phyloP scores from a whole-genome alignment of 1,140 invertebrate species.

The Scaptomyza pallida region DNA sequence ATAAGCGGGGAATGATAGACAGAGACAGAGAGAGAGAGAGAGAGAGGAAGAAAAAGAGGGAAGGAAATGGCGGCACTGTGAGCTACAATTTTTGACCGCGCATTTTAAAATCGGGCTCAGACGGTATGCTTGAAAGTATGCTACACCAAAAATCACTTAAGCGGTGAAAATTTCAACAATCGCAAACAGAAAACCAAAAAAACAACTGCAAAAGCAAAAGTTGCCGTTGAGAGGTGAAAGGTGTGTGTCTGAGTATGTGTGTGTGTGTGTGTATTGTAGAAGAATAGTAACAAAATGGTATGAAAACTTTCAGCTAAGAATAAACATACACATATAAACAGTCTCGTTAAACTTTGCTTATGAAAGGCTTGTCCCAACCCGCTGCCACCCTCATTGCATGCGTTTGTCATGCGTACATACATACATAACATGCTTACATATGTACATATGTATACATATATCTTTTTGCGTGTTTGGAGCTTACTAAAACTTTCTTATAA shows the following conservation, averaged over 20 bases:
- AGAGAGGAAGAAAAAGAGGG: background rate
- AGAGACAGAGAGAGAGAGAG: background rate
- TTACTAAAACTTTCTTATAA: constrained; percentile 7
- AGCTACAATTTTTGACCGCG: constrained; percentile 40
- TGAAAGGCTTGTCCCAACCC: background rate
- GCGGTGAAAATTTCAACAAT: constrained; percentile 60
- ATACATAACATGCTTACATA: too few species aligned
- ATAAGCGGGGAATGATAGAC: too few species aligned
- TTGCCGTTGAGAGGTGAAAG: constrained; percentile 46
- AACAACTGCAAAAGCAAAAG: constrained; percentile 42
- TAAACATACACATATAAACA: constrained; percentile 41
- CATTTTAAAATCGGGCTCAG: constrained; percentile 59
- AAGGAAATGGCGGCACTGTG: too few species aligned
- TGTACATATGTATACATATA: background rate
- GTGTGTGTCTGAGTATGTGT: constrained; percentile 41
- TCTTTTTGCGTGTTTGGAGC: constrained; percentile 2
- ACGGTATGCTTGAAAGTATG: constrained; percentile 57
- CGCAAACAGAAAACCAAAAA: constrained; percentile 39
- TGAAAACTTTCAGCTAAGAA: constrained; percentile 64
- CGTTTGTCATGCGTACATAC: background rate
- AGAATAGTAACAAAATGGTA: constrained; percentile 29
- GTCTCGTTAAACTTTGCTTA: constrained; percentile 53
- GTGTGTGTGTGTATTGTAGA: too few species aligned
- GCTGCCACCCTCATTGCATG: background rate
- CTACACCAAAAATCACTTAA: constrained; percentile 78